Evolutionary conservation across 2,888 invertebrate genomes (phyloP).

Genomic region (Eretmocerus hayati): DNA sequence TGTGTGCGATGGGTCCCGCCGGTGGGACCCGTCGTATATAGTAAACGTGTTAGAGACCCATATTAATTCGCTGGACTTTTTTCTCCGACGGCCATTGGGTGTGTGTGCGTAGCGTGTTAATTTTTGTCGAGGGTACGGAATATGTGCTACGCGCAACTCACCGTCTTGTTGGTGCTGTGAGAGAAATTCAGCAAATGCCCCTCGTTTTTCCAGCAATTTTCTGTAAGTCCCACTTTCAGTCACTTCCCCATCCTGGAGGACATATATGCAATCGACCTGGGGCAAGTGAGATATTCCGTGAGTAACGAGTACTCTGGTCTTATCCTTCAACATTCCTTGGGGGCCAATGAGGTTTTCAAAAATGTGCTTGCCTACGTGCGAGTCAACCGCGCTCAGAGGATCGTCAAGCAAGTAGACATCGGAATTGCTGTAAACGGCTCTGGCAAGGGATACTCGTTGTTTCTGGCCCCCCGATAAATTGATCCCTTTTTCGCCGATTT

Average conservation of each 20-base stretch:
- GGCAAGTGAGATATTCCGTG: constrained; percentile 91
- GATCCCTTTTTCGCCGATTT: constrained; percentile 95
- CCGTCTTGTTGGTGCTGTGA: constrained; percentile 72
- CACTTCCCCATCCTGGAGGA: constrained; percentile 78
- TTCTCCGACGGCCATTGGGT: too few relatives aligned
- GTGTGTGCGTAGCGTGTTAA: too few relatives aligned
- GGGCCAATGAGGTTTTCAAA: constrained; percentile 91
- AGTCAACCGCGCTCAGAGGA: constrained; percentile 92
- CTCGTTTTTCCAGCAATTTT: constrained; percentile 77
- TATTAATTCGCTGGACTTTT: too few relatives aligned
- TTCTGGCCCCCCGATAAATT: constrained; percentile 87
- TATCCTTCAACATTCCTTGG: constrained; percentile 63
- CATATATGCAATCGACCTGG: constrained; percentile 83
- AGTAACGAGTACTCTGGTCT: constrained; percentile 88
- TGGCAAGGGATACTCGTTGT: constrained; percentile 82
- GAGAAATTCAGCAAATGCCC: constrained; percentile 80
- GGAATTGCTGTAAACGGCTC: constrained; percentile 82
- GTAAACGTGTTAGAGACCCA: too few relatives aligned
- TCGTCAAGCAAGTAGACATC: constrained; percentile 93
- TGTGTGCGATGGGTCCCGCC: too few relatives aligned
- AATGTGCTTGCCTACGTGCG: constrained; percentile 95
- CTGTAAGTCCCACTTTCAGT: constrained; percentile 87
- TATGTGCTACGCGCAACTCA: constrained; percentile 33
- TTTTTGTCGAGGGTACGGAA: too few relatives aligned
- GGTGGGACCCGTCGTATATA: too few relatives aligned